Evolutionary conservation across 2,113 vertebrate genomes (phyloP).

Genomic region (Equus przewalskii): DNA sequence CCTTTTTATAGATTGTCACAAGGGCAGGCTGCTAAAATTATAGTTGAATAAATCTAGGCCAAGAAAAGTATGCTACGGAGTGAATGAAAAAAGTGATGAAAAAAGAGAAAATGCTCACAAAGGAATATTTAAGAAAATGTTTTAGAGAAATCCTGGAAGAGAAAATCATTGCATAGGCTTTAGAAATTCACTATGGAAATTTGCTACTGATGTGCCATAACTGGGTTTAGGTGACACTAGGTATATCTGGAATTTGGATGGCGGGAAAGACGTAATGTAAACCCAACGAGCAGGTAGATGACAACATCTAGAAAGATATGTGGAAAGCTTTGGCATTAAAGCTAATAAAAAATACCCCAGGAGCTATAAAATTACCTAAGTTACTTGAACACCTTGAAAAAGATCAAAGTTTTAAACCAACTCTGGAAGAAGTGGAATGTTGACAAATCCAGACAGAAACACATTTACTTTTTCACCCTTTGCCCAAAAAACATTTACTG

Average conservation of each 20-base stretch:
- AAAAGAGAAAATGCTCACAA: neutral
- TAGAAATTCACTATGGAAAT: neutral
- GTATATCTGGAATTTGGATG: neutral
- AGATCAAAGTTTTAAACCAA: neutral
- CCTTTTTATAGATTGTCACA: neutral
- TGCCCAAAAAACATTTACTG: neutral
- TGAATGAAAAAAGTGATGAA: too few relatives aligned
- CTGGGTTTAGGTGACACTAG: neutral
- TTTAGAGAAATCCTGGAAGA: conserved; percentile 5
- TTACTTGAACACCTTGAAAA: neutral
- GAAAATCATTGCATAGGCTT: neutral
- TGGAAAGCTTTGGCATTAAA: neutral
- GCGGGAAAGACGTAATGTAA: neutral
- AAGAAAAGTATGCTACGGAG: neutral
- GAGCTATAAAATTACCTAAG: neutral
- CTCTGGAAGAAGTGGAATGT: neutral
- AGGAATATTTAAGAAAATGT: neutral
- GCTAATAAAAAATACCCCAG: neutral
- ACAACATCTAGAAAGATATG: neutral
- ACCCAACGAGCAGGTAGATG: neutral
- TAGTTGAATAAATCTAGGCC: conserved; percentile 1
- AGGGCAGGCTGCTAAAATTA: neutral
- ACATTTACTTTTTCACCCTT: neutral
- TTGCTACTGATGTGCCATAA: neutral
- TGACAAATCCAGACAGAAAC: neutral